Base-by-base conservation (phyloP, 2,888 invertebrate genomes). In the Lasioglossum leucozonium region DNA sequence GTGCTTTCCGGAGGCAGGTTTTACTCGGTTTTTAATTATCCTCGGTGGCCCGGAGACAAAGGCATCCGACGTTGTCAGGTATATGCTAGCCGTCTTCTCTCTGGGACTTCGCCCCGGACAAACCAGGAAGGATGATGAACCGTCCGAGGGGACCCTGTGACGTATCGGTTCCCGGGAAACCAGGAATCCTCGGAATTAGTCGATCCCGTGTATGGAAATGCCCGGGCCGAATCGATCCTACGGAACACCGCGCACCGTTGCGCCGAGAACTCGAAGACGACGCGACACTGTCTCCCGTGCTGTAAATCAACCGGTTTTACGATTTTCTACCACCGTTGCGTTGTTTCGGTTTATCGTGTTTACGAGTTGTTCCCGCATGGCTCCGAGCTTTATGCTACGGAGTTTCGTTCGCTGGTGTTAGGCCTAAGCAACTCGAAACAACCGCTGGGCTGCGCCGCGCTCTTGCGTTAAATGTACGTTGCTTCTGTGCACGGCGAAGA, bases 11-110 rank as follows among this genome's bases (percentile, higher is more conserved):
- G 81, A 82, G 62, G 79, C 85, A 86, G 83, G 87, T 87, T 65
- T 87, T 84, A 85, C 88, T 88, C 86, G 91, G 90, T 90, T 93
- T 94, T 94, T 94, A 94, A 94, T 94, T 94, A 93, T 93, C 89
- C 88, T 87, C 81, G 76, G 75, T 84, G 76, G 79, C 79, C 77
- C 84, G 65, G 87, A 92, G 91, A 92, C 92, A 94, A 93, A 93
- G 92, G 91, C 84, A 82, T 83, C 83, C 87, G 88, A 55, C 88
- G 81, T 82, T 80, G 89, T 82, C 81, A 91, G 91, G 88, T 91
- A 91, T 89, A 88, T 89, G 90, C 88, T 80, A 81, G 83, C 72
- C 55, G 67, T 82, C 67, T 76, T 67, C 76, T 81, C 79, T 30
- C 37, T 69, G 71, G 65, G 8, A 30, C 37, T 73, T 40, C 40